A percentile compares a stretch with the other conserved stretches of the same genome.
Evolutionary conservation across 2,797 vertebrate genomes (phyloP).

Genomic region (Labeo calbasu): DNA sequence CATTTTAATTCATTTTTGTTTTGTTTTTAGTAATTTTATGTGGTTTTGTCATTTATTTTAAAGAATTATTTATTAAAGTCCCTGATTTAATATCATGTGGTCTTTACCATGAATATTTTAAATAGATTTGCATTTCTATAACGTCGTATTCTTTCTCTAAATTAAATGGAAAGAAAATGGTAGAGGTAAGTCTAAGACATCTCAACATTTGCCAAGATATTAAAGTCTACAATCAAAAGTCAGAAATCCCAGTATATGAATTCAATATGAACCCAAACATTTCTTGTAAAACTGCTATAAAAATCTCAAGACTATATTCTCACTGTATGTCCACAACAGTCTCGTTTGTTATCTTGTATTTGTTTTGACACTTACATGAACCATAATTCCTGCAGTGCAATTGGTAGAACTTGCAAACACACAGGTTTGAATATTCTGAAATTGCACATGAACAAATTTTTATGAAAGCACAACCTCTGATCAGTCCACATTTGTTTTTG

Average conservation of each 20-base stretch:
- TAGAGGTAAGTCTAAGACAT: neutral
- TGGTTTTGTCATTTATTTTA: too few relatives aligned
- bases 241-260: neutral
- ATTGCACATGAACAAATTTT: neutral
- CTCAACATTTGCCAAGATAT: neutral
- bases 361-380: neutral
- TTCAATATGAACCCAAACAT: neutral
- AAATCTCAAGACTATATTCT: neutral
- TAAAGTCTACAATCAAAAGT: neutral
- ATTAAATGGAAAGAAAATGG: neutral
- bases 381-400: neutral
- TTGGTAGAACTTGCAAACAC: neutral
- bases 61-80: too few relatives aligned
- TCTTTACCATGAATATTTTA: neutral
- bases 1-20: too few relatives aligned
- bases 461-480: neutral
- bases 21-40: too few relatives aligned
- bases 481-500: neutral
- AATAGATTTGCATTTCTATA: neutral
- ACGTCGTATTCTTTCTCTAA: neutral
- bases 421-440: neutral
- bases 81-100: too few relatives aligned
- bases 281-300: neutral
- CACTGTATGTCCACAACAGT: neutral
- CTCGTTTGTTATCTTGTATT: neutral